Base-by-base conservation (phyloP, 2,797 vertebrate species). In the Bradypodion pumilum region DNA sequence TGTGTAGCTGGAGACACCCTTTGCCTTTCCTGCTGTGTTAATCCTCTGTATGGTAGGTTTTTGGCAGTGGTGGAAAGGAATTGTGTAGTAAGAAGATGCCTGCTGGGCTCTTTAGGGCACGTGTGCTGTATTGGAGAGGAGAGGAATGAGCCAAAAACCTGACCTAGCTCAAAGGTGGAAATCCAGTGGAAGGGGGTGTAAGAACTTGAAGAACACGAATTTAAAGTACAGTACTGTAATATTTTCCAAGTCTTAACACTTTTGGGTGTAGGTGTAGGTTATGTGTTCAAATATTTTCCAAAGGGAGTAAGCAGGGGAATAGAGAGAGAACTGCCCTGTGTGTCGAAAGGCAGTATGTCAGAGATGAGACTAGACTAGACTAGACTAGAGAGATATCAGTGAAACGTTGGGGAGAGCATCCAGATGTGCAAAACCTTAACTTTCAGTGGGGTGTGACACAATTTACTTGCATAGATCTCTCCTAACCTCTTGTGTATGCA, bases 381-480 rank as follows among this genome's bases (percentile, higher is more conserved):
- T 7, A 46, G 12, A 27, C 19, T 13, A 15, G 2, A 13, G 19
- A 35, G 42, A n/a, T 21, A 52, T 81, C 21, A 13, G n/a, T 23
- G 37, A 3, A 23, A 16, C 35, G 49, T 37, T 6, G 10, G 12
- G n/a, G 7, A 60, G 56, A 81, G 21, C 69, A 37, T 27, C 35
- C 21, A 66, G 7, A 2, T 4, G 13, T 40, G 15, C 23, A 65
- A 60, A 40, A 16, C 46, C 21, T 42, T 69, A 21, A 77, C 21
- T 32, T 23, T 46, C 32, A 40, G 46, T 19, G 10, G 25, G 4
- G 7, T 23, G 13, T 16, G 32, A 9, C 25, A 19, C n/a, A n/a
- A 9, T 72, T 72, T 10, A 27, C 83, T 4, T 91, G 87, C 40
- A 72, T 70, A 84, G 88, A 89, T 87, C 35, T 87, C 87, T 87